These are phyloP conservation scores for Hyperoodon ampullatus DNA, from an alignment of 2,113 vertebrate genomes.

Conservation along the genomic window DNA sequence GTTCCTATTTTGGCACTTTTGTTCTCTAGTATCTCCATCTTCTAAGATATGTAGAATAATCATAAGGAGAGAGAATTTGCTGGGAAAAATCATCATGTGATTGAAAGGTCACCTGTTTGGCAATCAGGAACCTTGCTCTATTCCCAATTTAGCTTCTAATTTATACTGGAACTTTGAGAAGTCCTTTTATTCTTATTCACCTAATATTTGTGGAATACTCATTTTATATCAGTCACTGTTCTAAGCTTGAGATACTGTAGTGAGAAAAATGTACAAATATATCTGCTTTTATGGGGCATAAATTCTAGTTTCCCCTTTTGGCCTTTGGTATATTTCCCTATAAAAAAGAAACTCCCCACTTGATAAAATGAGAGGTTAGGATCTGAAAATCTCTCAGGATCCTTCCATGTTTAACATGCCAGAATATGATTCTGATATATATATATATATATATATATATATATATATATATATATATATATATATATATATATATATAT, in stretches of 20 bases:
- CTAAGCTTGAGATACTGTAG: neutral
- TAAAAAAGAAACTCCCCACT: neutral
- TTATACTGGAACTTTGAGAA: neutral
- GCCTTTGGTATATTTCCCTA: neutral
- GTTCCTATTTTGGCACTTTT: neutral
- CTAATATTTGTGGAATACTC: neutral
- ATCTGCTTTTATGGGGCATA: neutral
- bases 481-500: no score
- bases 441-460: no score
- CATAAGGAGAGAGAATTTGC: neutral
- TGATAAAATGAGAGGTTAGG: neutral
- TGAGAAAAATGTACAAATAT: neutral
- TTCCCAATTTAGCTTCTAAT: neutral
- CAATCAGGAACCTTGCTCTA: neutral
- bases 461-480: no score
- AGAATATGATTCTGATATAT: neutral
- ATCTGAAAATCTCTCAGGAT: neutral
- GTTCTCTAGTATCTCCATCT: neutral
- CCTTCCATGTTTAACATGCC: neutral
- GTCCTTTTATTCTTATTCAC: neutral
- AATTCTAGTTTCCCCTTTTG: neutral
- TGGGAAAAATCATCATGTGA: neutral
- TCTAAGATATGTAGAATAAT: neutral
- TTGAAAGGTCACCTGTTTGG: neutral
- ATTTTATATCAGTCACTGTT: neutral